phyloP scores from a whole-genome alignment of 2,113 vertebrate species.

The zebrafish (Danio rerio) region GRCz12tu NC_133178.1:59490001-59490500 shows the following conservation, averaged over 20 bases:
- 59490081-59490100: too few relatives aligned
- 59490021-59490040: too few relatives aligned
- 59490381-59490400: conserved; percentile 86
- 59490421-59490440: not conserved
- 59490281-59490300: conserved; percentile 85
- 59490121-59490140: too few relatives aligned
- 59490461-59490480: not conserved
- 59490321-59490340: conserved; percentile 75
- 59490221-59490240: conserved; percentile 1
- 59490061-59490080: too few relatives aligned
- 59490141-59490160: too few relatives aligned
- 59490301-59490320: conserved; percentile 76
- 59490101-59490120: too few relatives aligned
- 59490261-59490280: conserved; percentile 79
- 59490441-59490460: not conserved
- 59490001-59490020: too few relatives aligned
- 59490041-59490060: too few relatives aligned
- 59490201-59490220: too few relatives aligned
- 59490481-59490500: not conserved
- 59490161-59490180: too few relatives aligned
- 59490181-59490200: too few relatives aligned
- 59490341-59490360: conserved; percentile 82
- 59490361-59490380: conserved; percentile 76
- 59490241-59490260: conserved; percentile 82
- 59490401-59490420: conserved; percentile 56